A percentile compares a stretch with the other conserved stretches of the same genome.
phyloP scores from a whole-genome alignment of 1,140 invertebrate species.

The Drosophila gunungcola region DNA sequence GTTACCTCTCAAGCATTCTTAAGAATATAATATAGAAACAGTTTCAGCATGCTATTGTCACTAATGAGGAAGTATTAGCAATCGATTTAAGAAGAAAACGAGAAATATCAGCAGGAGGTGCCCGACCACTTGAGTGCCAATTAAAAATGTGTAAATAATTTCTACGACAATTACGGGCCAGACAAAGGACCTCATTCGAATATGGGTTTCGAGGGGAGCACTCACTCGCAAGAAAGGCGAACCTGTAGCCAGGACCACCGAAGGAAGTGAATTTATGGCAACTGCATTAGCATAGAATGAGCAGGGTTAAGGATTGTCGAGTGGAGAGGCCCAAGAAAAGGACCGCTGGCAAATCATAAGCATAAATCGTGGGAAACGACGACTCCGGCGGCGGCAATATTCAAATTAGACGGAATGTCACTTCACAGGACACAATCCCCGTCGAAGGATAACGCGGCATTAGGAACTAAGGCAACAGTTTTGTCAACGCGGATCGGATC shows the following conservation, averaged over 20 bases:
- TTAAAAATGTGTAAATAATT: slow-evolving; percentile 82
- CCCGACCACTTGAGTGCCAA: slow-evolving; percentile 78
- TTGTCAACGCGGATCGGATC: slow-evolving; percentile 61
- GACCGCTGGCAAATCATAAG: slow-evolving; percentile 58
- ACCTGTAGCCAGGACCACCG: slow-evolving; percentile 54
- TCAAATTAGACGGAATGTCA: slow-evolving; percentile 77
- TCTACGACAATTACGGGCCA: slow-evolving; percentile 68
- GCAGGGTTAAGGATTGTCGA: slow-evolving; percentile 47
- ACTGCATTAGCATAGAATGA: slow-evolving; percentile 73
- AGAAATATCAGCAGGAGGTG: slow-evolving; percentile 42
- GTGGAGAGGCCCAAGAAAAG: slow-evolving; percentile 43
- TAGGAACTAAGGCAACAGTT: slow-evolving; percentile 64
- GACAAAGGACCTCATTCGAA: slow-evolving; percentile 60
- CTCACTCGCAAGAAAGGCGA: slow-evolving; percentile 7
- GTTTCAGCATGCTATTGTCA: not conserved
- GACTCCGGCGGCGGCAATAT: slow-evolving; percentile 46
- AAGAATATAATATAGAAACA: not conserved
- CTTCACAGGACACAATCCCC: slow-evolving; percentile 56
- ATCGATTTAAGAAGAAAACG: slow-evolving; percentile 14
- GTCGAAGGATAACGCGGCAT: slow-evolving; percentile 67
- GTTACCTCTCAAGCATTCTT: not conserved
- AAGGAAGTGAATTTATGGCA: slow-evolving; percentile 55
- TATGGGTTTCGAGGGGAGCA: slow-evolving; percentile 28
- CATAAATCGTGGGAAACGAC: slow-evolving; percentile 77
- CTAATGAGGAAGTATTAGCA: slow-evolving; percentile 4